Conservation (phyloP, 2,888 invertebrate species). For the Leptinotarsa haldemani region DNA sequence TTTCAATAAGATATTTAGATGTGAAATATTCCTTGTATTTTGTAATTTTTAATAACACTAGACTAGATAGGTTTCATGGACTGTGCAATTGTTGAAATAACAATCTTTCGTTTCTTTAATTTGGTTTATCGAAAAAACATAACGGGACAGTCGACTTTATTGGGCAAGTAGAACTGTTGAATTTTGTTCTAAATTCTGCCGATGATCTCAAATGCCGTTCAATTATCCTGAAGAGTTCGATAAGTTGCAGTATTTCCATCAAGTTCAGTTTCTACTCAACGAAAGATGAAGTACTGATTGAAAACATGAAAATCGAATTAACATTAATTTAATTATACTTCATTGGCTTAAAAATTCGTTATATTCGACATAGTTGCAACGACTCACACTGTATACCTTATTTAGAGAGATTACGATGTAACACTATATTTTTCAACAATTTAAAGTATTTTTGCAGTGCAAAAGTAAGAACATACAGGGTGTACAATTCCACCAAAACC, state of each 20-base stretch:
- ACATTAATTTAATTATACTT: neutral
- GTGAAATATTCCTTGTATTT: neutral
- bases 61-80: conserved; percentile 25
- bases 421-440: neutral
- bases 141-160: neutral
- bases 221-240: too few relatives aligned
- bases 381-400: neutral
- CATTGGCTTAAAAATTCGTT: neutral
- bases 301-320: neutral
- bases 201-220: too few relatives aligned
- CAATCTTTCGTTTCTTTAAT: conserved; percentile 21
- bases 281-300: too few relatives aligned
- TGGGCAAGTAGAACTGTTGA: too few relatives aligned
- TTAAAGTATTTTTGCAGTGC: too few relatives aligned
- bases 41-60: conserved; percentile 19
- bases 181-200: too few relatives aligned
- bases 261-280: too few relatives aligned
- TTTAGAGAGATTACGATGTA: neutral
- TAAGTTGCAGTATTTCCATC: too few relatives aligned
- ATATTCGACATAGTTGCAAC: neutral
- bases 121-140: neutral
- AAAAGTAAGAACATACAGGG: neutral
- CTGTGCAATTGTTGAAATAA: conserved; percentile 34
- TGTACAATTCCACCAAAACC: too few relatives aligned
- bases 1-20: neutral